Percentiles rank a stretch among this genome's conserved stretches.
Evolutionary conservation across 2,797 vertebrate genomes (phyloP).

Genomic region (Scomberomorus guttatus): DNA sequence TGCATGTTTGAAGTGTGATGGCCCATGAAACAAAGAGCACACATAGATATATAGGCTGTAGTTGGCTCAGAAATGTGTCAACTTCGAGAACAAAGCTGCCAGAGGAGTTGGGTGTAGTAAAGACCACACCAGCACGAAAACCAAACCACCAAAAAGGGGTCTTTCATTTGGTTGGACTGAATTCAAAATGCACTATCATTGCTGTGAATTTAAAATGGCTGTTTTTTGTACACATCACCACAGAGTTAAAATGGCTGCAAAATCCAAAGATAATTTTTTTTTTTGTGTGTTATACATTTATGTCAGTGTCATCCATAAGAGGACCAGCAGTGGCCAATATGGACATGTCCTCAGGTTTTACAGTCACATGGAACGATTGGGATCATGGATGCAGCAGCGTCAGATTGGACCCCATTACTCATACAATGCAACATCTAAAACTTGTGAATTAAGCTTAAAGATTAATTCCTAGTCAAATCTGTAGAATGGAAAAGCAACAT

Average conservation of each 20-base stretch:
- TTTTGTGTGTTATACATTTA: slow-evolving; percentile 63
- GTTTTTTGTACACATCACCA: slow-evolving; percentile 71
- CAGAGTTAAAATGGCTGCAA: slow-evolving; percentile 76
- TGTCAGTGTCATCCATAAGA: slow-evolving; percentile 60
- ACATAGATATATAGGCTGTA: slow-evolving; percentile 75
- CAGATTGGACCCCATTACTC: slow-evolving; percentile 34
- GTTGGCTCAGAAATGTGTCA: slow-evolving; percentile 69
- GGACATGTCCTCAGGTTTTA: slow-evolving; percentile 31
- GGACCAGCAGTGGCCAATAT: slow-evolving; percentile 40
- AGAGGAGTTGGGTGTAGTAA: slow-evolving; percentile 79
- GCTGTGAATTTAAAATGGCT: slow-evolving; percentile 78
- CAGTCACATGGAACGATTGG: slow-evolving; percentile 46
- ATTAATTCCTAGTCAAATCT: slow-evolving; percentile 1
- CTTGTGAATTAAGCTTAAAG: not conserved
- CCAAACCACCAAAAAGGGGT: slow-evolving; percentile 60
- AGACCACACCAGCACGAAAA: slow-evolving; percentile 72
- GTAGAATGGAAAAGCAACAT: not conserved
- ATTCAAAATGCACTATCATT: slow-evolving; percentile 67
- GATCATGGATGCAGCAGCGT: slow-evolving; percentile 48
- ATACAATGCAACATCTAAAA: slow-evolving; percentile 40
- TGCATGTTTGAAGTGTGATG: slow-evolving; percentile 83
- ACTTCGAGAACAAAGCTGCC: slow-evolving; percentile 72
- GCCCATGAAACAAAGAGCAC: slow-evolving; percentile 86
- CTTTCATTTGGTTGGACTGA: slow-evolving; percentile 69
- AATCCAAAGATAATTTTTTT: slow-evolving; percentile 52